Percentiles rank a stretch among this genome's conserved stretches.
phyloP scores from a whole-genome alignment of 2,888 invertebrate species.

The Lasioglossum figueresi region DNA sequence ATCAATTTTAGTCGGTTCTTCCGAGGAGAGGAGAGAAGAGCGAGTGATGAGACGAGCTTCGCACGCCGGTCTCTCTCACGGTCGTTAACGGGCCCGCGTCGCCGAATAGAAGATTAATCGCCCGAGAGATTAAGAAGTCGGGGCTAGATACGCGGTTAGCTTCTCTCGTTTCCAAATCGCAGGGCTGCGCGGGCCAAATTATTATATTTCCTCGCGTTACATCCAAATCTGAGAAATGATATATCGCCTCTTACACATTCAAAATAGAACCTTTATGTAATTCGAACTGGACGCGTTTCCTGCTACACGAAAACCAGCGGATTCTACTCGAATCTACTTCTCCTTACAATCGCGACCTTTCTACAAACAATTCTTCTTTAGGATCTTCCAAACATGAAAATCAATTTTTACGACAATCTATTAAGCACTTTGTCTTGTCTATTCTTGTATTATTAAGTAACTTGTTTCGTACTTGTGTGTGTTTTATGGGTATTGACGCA shows the following conservation, averaged over 20 bases:
- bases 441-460: not conserved
- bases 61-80: not conserved
- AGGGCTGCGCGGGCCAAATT: slow-evolving; percentile 36
- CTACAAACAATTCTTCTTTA: not conserved
- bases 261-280: slow-evolving; percentile 62
- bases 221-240: slow-evolving; percentile 43
- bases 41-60: not conserved
- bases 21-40: not conserved
- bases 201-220: slow-evolving; percentile 39
- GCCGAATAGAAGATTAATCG: slow-evolving; percentile 34
- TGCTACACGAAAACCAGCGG: not conserved
- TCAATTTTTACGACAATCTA: not conserved
- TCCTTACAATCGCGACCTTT: not conserved
- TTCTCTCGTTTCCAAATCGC: slow-evolving; percentile 17
- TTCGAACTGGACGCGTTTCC: slow-evolving; percentile 5
- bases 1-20: slow-evolving; percentile 2
- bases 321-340: not conserved
- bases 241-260: slow-evolving; percentile 38
- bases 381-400: not conserved
- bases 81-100: slow-evolving; percentile 19
- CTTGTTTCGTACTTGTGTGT: not conserved
- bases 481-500: not conserved
- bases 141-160: slow-evolving; percentile 1
- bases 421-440: not conserved
- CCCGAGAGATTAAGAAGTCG: not conserved